Base-by-base conservation (phyloP, 2,113 vertebrate genomes). In the Onychorhynchus coronatus region DNA sequence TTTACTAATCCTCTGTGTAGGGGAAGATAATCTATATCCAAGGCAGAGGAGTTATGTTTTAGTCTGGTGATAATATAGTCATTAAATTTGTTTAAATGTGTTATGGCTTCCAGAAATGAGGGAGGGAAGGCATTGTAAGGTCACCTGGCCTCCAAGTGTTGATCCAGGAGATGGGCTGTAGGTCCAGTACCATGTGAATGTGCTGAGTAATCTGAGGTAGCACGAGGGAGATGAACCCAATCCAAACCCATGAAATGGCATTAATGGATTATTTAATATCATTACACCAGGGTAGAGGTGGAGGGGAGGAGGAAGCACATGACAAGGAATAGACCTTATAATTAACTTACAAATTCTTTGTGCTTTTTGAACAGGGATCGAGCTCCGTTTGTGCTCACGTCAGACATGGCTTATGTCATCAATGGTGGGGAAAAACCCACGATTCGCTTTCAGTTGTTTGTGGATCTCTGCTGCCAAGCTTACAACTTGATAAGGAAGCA, bases 391-490 rank as follows among this genome's bases (percentile, higher is more conserved):
- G 99, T 99, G 89, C 98, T 99, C 90, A 99, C 99, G 11, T 99
- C 99, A 9, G 99, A 99, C 95, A 99, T 99, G 99, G 99, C 99
- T 2, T 99, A 99, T 33, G 99, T 99, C 95, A 99, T 99, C 93
- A 99, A 99, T 44, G 99, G 99, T 20, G 99, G 99, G 23, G 99
- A 99, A 96, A 99, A 99, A 39, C 99, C 99, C 41, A 99, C 99
- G 75, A 99, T 99, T 73, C 99, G 99, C 82, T 99, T 99, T 94
- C 99, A 99, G 97, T 98, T 99, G 66, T 99, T 99, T 3, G 99
- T 99, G 80, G 99, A 99, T 93, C 98, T 99, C 73, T 99, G 99
- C 80, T 99, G 98, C 83, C 99, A 99, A 95, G 99, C 99, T 79
- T 99, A 99, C 98, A 99, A 99, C 96, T 98, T 99, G 95, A 99